Evolutionary conservation across 2,797 vertebrate species (phyloP), one percentile per base, ranked within the genome.

Genomic region (Selene dorsalis): DNA sequence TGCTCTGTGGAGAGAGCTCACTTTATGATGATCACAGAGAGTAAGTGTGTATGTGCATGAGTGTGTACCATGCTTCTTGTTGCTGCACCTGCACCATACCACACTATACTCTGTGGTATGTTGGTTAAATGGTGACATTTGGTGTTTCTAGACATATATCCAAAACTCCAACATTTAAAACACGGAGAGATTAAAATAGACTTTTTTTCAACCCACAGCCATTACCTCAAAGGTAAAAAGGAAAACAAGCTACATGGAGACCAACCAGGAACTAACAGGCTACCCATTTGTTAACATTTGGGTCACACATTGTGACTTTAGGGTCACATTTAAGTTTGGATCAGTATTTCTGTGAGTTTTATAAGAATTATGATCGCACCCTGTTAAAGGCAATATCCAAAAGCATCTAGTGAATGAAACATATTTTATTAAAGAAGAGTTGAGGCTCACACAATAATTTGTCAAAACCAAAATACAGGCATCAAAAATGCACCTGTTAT

Each of bases 1-100:
- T 63, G 62, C 63, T 72, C 68, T 67, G 20, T 65, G 30, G 24
- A 26, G 47, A 75, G 61, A 77, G 52, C 13, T 1, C 30, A 55
- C 26, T 59, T 77, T 20, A 62, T 68, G 38, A 66, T 67, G 75
- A 82, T 73, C 68, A 75, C 20, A 59, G 77, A 39, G 53, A 38
- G 61, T 30, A 60, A 39, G 39, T 7, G 22, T 45, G 13, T 32
- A 4, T 6, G 24, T 56, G n/a, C 47, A 7, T 52, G 38, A 26
- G 4, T 32, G 65, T 59, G 20, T 41, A 1, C 14, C 56, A 26
- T 22, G 32, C 22, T 52, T 30, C 32, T 30, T 26, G 47, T 20
- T 63, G 62, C 41, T 32, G 43, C 59, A 22, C 3, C 38, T 53
- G 43, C 28, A 69, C 14, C n/a, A 14, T 17, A 60, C 53, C 47